Conservation (phyloP, 2,888 invertebrate genomes). For the Anaspis maculata region DNA sequence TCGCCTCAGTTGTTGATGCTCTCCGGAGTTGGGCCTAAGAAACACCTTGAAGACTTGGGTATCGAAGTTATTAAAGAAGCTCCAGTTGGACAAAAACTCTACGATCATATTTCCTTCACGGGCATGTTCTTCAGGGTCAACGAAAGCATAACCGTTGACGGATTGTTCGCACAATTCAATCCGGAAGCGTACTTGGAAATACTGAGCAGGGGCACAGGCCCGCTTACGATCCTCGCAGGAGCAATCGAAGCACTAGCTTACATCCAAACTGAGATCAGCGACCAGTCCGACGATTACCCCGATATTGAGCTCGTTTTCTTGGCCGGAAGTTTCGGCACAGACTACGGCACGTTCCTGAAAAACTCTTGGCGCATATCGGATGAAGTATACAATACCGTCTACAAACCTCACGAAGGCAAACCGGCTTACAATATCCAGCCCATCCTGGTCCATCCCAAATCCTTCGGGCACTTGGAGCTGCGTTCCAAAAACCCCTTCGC, state of each 20-base stretch:
- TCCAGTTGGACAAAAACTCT: conserved; percentile 6
- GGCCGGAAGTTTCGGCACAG: conserved; percentile 42
- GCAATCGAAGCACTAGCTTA: conserved; percentile 50
- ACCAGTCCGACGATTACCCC: conserved; percentile 46
- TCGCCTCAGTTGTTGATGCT: conserved; percentile 83
- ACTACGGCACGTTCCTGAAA: conserved; percentile 28
- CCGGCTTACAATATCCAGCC: conserved; percentile 24
- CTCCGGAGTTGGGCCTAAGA: conserved; percentile 39
- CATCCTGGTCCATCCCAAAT: conserved; percentile 46
- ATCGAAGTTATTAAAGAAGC: conserved; percentile 5
- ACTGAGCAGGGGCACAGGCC: conserved; percentile 44
- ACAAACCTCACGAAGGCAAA: conserved; percentile 45
- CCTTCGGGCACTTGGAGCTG: conserved; percentile 45
- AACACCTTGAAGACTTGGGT: conserved; percentile 3
- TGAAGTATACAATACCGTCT: conserved; percentile 48
- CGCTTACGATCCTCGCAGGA: conserved; percentile 47
- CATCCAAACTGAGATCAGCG: conserved; percentile 49
- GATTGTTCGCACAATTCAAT: conserved; percentile 8
- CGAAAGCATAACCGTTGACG: conserved; percentile 18
- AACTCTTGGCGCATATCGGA: conserved; percentile 48
- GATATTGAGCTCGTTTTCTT: conserved; percentile 63
- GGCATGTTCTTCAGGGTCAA: conserved; percentile 21
- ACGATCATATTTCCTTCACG: conserved; percentile 5
- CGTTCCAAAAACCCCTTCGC: conserved; percentile 48
- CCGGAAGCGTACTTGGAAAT: conserved; percentile 37